phyloP scores from a whole-genome alignment of 2,888 invertebrate genomes.

The Tachina grossa region DNA sequence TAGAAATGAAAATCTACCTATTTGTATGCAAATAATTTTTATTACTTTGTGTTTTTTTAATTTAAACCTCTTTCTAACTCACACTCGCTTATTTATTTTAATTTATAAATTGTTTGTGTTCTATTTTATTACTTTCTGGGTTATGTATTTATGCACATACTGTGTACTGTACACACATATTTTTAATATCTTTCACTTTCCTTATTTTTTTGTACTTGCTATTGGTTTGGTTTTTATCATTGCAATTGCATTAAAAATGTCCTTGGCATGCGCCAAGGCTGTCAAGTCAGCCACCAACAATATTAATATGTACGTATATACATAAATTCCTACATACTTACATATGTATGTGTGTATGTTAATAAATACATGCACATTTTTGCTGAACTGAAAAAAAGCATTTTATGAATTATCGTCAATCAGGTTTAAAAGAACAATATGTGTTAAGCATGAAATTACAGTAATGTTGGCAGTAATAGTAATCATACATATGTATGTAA shows the following conservation, averaged over 20 bases:
- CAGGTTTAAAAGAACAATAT: conserved; percentile 18
- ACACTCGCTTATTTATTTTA: conserved; percentile 12
- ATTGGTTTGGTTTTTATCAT: conserved; percentile 67
- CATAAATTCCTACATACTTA: background rate
- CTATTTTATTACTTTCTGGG: conserved; percentile 26
- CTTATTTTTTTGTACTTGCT: conserved; percentile 19
- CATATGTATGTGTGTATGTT: background rate
- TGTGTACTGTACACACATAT: background rate
- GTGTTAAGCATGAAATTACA: background rate
- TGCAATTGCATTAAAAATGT: conserved; percentile 78
- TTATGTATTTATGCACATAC: background rate
- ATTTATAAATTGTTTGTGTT: conserved; percentile 33
- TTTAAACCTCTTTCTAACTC: background rate
- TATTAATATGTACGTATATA: background rate
- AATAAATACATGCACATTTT: conserved; percentile 1
- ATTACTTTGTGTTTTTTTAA: background rate
- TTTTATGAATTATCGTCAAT: conserved; percentile 30
- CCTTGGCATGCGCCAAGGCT: conserved; percentile 72
- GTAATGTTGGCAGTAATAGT: background rate
- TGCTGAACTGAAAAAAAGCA: conserved; percentile 13
- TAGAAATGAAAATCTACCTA: no score
- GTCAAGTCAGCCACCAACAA: conserved; percentile 55
- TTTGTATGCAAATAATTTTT: no score
- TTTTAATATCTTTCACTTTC: conserved; percentile 37
- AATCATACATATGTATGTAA: no score